Evolutionary conservation across 1,140 invertebrate genomes (phyloP).

Genomic region (Drosophila oshimai): DNA sequence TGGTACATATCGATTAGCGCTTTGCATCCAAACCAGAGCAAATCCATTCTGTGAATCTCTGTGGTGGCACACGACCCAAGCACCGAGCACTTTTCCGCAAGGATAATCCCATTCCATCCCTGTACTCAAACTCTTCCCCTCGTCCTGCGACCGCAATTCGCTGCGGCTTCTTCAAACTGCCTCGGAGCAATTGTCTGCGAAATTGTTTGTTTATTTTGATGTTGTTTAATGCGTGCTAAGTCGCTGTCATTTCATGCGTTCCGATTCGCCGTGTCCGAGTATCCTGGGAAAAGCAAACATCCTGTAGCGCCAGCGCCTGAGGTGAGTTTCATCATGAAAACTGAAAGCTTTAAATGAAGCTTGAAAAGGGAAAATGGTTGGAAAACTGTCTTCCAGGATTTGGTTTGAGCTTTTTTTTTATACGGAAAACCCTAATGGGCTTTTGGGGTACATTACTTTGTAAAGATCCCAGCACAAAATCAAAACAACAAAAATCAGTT

Average conservation of each 20-base stretch:
- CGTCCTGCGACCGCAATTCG: constrained; percentile 51
- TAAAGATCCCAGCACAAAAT: not conserved
- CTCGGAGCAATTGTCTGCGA: constrained; percentile 73
- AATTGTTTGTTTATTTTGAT: constrained; percentile 80
- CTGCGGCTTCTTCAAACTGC: constrained; percentile 46
- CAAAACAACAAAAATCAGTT: no score
- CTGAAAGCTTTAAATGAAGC: constrained; percentile 42
- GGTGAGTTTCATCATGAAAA: constrained; percentile 41
- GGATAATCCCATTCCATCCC: constrained; percentile 67
- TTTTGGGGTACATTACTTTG: not conserved
- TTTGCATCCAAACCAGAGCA: constrained; percentile 58
- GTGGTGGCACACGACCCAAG: constrained; percentile 52
- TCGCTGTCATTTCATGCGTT: constrained; percentile 42
- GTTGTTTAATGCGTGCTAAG: constrained; percentile 74
- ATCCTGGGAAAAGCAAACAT: constrained; percentile 75
- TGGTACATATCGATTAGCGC: constrained; percentile 76
- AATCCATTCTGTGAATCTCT: constrained; percentile 51
- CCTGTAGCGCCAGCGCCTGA: not conserved
- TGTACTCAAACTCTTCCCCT: not conserved
- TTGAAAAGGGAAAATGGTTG: constrained; percentile 13
- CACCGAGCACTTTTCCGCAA: constrained; percentile 37
- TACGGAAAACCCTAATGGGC: not conserved
- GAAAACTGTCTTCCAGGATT: not conserved
- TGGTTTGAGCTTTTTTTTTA: not conserved
- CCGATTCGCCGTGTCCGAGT: constrained; percentile 19